Conservation (phyloP, 2,113 vertebrate genomes). For the Peromyscus leucopus region DNA sequence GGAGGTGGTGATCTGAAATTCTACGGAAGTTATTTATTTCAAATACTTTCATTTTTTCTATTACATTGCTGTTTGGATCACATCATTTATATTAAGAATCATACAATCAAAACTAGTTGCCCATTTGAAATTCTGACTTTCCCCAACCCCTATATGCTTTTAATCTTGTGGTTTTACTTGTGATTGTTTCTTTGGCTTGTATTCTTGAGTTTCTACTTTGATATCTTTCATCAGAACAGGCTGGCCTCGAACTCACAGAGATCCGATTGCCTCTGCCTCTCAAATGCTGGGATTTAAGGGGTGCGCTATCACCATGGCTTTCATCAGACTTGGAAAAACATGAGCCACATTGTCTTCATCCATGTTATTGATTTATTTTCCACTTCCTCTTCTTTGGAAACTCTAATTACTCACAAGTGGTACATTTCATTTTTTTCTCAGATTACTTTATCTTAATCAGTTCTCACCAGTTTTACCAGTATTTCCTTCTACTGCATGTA, state of each 20-base stretch:
- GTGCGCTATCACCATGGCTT: background rate
- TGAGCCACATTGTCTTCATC: background rate
- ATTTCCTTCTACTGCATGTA: background rate
- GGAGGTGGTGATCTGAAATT: background rate
- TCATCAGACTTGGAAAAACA: background rate
- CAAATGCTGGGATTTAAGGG: background rate
- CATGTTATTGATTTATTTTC: background rate
- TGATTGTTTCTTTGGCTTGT: background rate
- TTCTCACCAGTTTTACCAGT: background rate
- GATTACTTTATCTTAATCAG: background rate
- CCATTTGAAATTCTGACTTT: background rate
- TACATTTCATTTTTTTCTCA: background rate
- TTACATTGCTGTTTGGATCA: background rate
- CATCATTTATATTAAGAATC: background rate
- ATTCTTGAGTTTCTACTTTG: background rate
- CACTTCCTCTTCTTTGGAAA: background rate
- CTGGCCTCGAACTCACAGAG: background rate
- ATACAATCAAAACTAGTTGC: background rate
- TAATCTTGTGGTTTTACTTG: background rate
- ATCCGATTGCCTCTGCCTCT: background rate
- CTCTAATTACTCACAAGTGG: background rate
- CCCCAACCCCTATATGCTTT: background rate
- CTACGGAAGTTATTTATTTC: background rate
- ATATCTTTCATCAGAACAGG: background rate
- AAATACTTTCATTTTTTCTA: background rate